Percentiles rank a stretch among this genome's conserved stretches.
Evolutionary conservation across 2,888 invertebrate genomes (phyloP).

Genomic region (Dicroscelio sp.): DNA sequence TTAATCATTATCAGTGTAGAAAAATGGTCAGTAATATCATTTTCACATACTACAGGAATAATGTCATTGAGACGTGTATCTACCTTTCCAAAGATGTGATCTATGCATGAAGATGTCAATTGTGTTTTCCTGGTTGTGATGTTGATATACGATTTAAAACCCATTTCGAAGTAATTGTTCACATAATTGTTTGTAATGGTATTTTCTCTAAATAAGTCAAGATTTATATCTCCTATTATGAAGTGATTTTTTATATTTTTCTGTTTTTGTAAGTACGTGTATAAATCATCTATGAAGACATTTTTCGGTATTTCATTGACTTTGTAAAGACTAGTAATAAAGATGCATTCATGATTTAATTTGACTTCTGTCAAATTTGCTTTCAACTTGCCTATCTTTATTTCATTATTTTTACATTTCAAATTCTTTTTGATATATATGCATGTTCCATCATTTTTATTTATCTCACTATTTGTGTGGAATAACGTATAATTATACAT

Average conservation of each 20-base stretch:
- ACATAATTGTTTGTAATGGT: neutral
- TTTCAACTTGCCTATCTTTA: neutral
- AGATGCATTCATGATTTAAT: neutral
- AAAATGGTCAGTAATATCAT: constrained; percentile 24
- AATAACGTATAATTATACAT: neutral
- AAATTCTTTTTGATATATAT: constrained; percentile 7
- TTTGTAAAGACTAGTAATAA: constrained; percentile 2
- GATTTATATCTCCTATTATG: constrained; percentile 22
- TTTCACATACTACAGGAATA: neutral
- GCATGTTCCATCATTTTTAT: constrained; percentile 30
- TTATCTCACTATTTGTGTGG: constrained; percentile 19
- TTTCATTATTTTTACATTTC: neutral
- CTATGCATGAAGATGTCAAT: neutral
- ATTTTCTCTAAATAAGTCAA: constrained; percentile 17
- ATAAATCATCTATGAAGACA: constrained; percentile 1
- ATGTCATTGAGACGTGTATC: neutral
- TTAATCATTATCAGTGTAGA: neutral
- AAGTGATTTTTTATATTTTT: neutral
- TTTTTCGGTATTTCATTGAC: neutral
- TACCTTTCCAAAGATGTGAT: constrained; percentile 41
- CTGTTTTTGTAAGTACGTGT: neutral
- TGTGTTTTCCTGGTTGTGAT: constrained; percentile 3
- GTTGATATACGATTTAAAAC: constrained; percentile 10
- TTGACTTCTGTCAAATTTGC: neutral
- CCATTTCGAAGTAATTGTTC: constrained; percentile 5